phyloP scores from a whole-genome alignment of 2,888 invertebrate genomes.

The Macrophya alboannulata region DNA sequence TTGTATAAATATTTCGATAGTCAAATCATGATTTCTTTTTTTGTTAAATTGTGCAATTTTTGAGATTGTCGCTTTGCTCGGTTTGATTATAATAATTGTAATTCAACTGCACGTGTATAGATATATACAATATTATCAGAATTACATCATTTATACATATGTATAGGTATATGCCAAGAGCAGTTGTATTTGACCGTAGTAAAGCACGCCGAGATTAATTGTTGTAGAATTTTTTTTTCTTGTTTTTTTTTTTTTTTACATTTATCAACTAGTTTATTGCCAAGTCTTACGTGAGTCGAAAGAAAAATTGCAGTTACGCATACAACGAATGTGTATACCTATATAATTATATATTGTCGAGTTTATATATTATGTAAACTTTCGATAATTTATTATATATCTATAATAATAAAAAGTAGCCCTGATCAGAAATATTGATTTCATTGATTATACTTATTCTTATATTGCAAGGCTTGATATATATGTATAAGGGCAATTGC shows the following conservation, averaged over 20 bases:
- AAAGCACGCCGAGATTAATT: constrained; percentile 15
- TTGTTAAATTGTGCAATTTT: constrained; percentile 41
- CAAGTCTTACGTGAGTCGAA: constrained; percentile 10
- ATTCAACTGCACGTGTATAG: not conserved
- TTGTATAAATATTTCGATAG: constrained; percentile 19
- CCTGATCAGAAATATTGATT: constrained; percentile 5
- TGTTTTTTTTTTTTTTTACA: not conserved
- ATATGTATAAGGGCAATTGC: not conserved
- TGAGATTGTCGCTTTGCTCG: constrained; percentile 35
- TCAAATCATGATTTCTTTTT: not conserved
- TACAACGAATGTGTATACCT: not conserved
- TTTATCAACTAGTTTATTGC: constrained; percentile 21
- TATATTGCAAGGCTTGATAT: not conserved
- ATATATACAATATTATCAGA: constrained; percentile 1
- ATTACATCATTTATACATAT: not conserved
- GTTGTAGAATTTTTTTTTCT: not conserved
- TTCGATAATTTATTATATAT: not conserved
- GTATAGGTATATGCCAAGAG: not conserved
- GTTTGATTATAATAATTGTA: not conserved
- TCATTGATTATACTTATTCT: not conserved
- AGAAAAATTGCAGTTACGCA: not conserved
- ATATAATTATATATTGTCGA: not conserved
- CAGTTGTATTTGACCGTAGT: not conserved
- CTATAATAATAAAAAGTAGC: not conserved
- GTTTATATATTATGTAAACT: not conserved